Percentiles rank a stretch among this genome's conserved stretches.
phyloP scores from a whole-genome alignment of 2,113 vertebrate species.

The Rhynchomys soricoides region DNA sequence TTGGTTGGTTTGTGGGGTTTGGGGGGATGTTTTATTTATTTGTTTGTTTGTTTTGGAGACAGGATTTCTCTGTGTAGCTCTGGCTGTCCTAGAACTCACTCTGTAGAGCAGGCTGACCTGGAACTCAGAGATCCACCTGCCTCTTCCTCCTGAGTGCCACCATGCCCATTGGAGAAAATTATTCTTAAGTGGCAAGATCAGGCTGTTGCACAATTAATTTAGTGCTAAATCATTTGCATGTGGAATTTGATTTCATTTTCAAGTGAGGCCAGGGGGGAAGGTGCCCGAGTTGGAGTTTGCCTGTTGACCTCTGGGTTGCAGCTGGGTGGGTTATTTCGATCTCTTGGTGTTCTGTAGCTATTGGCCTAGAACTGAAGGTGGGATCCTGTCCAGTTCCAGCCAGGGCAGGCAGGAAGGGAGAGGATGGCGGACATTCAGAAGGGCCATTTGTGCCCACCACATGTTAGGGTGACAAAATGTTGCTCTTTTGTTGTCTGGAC shows the following conservation, averaged over 20 bases:
- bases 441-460: background rate
- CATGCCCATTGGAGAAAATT: background rate
- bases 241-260: conserved; percentile 45
- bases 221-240: background rate
- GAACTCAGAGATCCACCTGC: background rate
- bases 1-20: background rate
- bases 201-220: background rate
- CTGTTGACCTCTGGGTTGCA: background rate
- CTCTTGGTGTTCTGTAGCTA: background rate
- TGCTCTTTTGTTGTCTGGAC: background rate
- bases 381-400: too few species aligned
- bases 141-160: background rate
- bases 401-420: background rate
- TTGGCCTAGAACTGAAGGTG: background rate
- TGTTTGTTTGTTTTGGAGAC: background rate
- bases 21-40: background rate
- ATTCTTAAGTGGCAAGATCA: too few species aligned
- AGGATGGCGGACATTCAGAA: background rate
- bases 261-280: background rate
- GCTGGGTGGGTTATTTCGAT: background rate
- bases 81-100: background rate
- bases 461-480: background rate
- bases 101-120: background rate
- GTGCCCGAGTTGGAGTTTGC: accelerated
- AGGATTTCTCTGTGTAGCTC: background rate